Conservation (phyloP, 1,140 invertebrate genomes). For the Ylistrum balloti region DNA sequence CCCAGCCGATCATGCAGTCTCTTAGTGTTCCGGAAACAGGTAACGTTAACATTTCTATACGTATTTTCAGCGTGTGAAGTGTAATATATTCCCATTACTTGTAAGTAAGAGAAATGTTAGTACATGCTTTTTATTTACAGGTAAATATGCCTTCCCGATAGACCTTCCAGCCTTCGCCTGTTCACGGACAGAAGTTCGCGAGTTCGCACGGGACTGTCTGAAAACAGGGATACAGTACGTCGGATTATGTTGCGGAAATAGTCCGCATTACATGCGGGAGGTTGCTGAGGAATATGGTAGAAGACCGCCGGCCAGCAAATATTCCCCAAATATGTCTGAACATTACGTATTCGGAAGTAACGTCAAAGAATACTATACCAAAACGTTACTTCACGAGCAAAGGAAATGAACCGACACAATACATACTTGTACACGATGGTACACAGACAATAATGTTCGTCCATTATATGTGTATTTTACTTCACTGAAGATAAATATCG, state of each 20-base stretch:
- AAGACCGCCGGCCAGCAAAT: conserved; percentile 66
- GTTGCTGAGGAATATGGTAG: conserved; percentile 73
- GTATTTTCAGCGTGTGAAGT: too few relatives aligned
- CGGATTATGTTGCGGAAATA: conserved; percentile 79
- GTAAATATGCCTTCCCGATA: conserved; percentile 63
- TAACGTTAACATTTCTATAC: too few relatives aligned
- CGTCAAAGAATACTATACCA: neutral
- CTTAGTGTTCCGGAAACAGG: conserved; percentile 67
- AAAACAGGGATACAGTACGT: conserved; percentile 77
- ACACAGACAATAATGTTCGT: too few relatives aligned
- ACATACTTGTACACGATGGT: too few relatives aligned
- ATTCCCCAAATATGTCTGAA: conserved; percentile 65
- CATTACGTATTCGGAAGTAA: conserved; percentile 61
- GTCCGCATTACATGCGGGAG: conserved; percentile 69
- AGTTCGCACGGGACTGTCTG: conserved; percentile 72
- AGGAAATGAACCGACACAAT: too few relatives aligned
- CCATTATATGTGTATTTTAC: too few relatives aligned
- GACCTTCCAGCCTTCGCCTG: conserved; percentile 64
- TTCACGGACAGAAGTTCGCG: conserved; percentile 67
- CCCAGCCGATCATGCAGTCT: conserved; percentile 63
- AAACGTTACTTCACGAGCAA: neutral
- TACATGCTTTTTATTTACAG: conserved; percentile 54
- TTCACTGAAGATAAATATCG: too few relatives aligned
- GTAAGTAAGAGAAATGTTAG: too few relatives aligned
- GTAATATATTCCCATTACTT: too few relatives aligned